Evolutionary conservation across 2,113 vertebrate species (phyloP), one percentile per base, ranked within the genome.

Genomic region (Electrona antarctica): DNA sequence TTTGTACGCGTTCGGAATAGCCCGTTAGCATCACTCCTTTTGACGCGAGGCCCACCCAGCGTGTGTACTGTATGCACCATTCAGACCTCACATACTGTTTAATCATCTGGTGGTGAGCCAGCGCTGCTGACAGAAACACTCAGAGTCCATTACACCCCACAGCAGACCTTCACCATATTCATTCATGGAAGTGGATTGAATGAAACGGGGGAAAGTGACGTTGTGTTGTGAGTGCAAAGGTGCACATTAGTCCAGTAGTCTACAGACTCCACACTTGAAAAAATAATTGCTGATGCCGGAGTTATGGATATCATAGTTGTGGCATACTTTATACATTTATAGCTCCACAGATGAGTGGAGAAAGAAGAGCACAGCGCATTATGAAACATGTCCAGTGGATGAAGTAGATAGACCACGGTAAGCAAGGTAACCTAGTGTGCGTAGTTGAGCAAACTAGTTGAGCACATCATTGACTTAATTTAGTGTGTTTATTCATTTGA

Each of bases 31-130:
- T 90, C 78, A 77, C 81, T 77, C 76, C 76, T 63, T 41, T 80
- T 83, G 90, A 90, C 77, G 65, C 79, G 82, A 74, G 78, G 90
- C 83, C 90, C 90, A 91, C 90, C 85, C 90, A 92, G 85, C 78
- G 80, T n/a, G 89, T 61, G 63, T 73, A 77, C 75, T 67, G 81
- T 74, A 67, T 60, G 57, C 67, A 73, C 81, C 52, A 29, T 67
- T 73, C 58, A 74, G 82, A 71, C 75, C 77, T 71, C 76, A 76
- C 75, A 86, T 78, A 59, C 15, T 78, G 69, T 87, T 89, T 82
- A 85, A 83, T 81, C 71, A 77, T 82, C 85, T 88, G 84, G 81
- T 78, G 79, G 76, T 3, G 67, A 79, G 84, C 84, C 81, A 82
- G 73, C 29, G 60, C 68, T 82, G 78, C 76, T 81, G 78, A 89